Evolutionary conservation across 2,888 invertebrate species (phyloP).

Genomic region (Synergus gifuensis): DNA sequence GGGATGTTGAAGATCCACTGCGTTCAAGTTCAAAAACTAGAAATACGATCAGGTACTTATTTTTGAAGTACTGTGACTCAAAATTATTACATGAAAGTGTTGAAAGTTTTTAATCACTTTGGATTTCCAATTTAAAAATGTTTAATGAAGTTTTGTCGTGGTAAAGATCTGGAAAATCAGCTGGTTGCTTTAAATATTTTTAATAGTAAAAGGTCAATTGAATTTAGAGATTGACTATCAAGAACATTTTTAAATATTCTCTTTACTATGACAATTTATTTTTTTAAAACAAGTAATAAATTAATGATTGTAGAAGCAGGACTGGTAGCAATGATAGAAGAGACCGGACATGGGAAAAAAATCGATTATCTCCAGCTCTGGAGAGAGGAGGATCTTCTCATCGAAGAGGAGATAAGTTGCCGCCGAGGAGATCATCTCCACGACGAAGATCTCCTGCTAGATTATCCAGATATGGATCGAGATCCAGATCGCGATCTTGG

Average conservation of each 20-base stretch:
- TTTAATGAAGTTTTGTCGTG: background rate
- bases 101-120: too few relatives aligned
- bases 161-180: background rate
- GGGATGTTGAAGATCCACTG: constrained; percentile 64
- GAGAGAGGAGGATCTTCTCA: constrained; percentile 59
- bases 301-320: constrained; percentile 47
- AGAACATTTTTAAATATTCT: background rate
- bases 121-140: background rate
- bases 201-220: background rate
- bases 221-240: background rate
- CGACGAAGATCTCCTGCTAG: constrained; percentile 50
- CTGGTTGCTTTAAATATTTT: background rate
- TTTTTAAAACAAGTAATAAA: background rate
- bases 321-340: constrained; percentile 57
- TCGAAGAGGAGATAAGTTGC: constrained; percentile 53
- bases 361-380: constrained; percentile 62
- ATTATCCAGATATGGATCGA: constrained; percentile 65
- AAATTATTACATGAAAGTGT: background rate
- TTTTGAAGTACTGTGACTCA: constrained; percentile 15
- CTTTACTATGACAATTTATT: background rate
- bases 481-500: constrained; percentile 63
- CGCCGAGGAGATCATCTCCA: constrained; percentile 54
- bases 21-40: constrained; percentile 47
- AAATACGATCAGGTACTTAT: constrained; percentile 51
- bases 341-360: constrained; percentile 67